A percentile compares a stretch with the other conserved stretches of the same genome.
Conservation (phyloP, 2,113 vertebrate genomes). For the Rhinopithecus roxellana region DNA sequence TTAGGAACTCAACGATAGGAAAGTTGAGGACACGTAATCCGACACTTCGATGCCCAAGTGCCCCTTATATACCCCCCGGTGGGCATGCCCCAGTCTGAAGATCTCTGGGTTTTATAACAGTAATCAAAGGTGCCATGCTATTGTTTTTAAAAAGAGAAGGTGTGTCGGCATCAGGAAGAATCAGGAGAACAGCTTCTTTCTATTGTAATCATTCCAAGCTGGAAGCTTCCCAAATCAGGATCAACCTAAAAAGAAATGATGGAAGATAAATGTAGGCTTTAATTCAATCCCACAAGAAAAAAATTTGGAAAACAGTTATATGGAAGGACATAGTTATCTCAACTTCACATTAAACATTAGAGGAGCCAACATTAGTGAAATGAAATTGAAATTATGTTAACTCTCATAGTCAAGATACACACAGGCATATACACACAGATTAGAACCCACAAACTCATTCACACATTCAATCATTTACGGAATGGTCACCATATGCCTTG, state of each 20-base stretch:
- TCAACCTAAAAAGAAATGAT: constrained; percentile 31
- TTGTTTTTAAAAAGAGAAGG: neutral
- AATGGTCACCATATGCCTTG: neutral
- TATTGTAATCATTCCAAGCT: neutral
- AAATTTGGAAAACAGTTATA: constrained; percentile 3
- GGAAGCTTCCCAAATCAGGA: constrained; percentile 35
- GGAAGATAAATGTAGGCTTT: neutral
- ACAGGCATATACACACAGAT: neutral
- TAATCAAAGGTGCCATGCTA: neutral
- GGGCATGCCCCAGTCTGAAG: neutral
- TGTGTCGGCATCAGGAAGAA: neutral
- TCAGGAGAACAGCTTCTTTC: constrained; percentile 5
- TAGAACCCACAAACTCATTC: neutral
- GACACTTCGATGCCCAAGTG: neutral
- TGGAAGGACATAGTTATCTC: neutral
- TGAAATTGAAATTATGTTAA: constrained; percentile 9
- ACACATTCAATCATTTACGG: neutral
- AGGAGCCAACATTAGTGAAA: neutral
- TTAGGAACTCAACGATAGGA: neutral
- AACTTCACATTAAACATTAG: neutral
- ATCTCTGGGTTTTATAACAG: neutral
- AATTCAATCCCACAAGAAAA: constrained; percentile 30
- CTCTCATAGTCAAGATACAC: neutral
- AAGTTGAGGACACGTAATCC: neutral
- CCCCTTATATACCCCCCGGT: neutral